Base-by-base conservation (phyloP, 1,140 invertebrate genomes). In the Vollenhovia emeryi region DNA sequence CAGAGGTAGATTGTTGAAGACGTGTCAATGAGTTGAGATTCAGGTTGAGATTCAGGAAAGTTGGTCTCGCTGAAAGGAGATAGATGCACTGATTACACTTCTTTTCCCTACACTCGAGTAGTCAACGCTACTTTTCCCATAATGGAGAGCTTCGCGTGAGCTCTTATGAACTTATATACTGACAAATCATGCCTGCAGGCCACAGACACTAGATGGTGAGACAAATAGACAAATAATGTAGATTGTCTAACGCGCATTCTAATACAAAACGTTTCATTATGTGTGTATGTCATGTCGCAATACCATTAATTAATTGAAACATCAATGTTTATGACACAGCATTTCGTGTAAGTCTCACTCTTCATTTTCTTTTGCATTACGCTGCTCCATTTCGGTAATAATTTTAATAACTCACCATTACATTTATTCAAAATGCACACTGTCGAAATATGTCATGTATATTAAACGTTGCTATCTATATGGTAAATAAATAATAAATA, bases 31-130 rank as follows among this genome's bases (percentile, higher is more conserved):
- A 97, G 96, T 98, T 98, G 95, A 98, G 96, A 96, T 98, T 98
- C 96, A 98, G 96, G 96, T 97, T 98, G 95, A 98, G 97, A 97
- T 98, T 99, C 96, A 99, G 97, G 96, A 98, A 99, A 95, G 98
- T 99, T 95, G 98, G 98, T 93, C 98, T 97, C 95, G 98, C 98
- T 99, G 98, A 96, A 98, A 98, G 96, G 96, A 94, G 92, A 94
- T 89, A 94, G 90, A 94, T 91, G 86, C 84, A 87, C 90, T 87
- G 84, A 84, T 94, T 94, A 94, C 88, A 91, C 90, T 73, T 89
- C 55, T 87, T 9, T 86, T 57, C 78, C 15, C 62, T 55, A 74
- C 18, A 36, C 45, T 84, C 55, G n/a, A 64, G 78, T 90, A 85
- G 52, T 80, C 75, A 89, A 84, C 9, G 30, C 59, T 89, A 91